Conservation (phyloP, 2,113 vertebrate species). For the Dicentrarchus labrax region DNA sequence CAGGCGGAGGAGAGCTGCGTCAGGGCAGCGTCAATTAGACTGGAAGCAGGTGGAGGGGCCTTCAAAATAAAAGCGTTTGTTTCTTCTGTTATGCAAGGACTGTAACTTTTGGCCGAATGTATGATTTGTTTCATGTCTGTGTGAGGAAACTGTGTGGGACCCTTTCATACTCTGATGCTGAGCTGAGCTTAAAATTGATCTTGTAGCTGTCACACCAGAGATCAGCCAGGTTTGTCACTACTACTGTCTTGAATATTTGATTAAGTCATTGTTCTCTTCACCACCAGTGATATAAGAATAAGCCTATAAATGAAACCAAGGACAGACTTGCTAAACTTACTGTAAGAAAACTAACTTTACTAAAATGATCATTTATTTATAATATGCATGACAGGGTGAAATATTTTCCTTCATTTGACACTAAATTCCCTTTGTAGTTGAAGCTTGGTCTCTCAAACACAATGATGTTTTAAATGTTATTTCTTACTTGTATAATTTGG, state of each 20-base stretch:
- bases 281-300: too few species aligned
- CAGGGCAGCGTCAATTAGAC: neutral
- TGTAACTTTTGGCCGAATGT: neutral
- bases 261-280: neutral
- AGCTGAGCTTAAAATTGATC: neutral
- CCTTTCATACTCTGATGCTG: neutral
- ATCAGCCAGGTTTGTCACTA: neutral
- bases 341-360: too few species aligned
- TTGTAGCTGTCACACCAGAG: neutral
- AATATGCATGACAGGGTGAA: neutral
- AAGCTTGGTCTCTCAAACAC: neutral
- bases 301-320: neutral
- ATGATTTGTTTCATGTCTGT: neutral
- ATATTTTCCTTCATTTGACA: neutral
- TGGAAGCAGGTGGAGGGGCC: neutral
- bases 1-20: conserved; percentile 53
- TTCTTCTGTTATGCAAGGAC: too few species aligned
- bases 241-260: neutral
- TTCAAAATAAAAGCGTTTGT: conserved; percentile 48
- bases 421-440: neutral
- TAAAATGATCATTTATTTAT: too few species aligned
- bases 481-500: neutral
- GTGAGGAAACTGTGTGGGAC: neutral
- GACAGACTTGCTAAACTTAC: neutral
- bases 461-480: neutral